Evolutionary conservation across 2,888 invertebrate genomes (phyloP), one percentile per base, ranked within the genome.

Genomic region (Acheta domesticus): DNA sequence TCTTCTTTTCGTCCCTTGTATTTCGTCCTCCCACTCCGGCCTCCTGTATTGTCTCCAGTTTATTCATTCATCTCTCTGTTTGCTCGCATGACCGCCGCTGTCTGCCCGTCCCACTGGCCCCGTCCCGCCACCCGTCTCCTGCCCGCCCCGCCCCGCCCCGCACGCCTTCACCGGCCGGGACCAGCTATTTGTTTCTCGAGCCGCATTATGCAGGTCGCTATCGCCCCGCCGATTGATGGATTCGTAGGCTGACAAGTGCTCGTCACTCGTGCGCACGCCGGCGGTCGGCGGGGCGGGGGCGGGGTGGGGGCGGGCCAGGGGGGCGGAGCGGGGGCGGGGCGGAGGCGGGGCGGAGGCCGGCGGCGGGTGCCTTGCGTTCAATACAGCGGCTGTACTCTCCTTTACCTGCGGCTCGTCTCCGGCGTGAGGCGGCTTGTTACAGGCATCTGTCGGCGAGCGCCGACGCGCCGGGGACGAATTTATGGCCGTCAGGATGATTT

Each of bases 191-290:
- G 62, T 62, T 62, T 62, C 62, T 62, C 16, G 14, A 62, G 62
- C 62, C 62, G 62, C 62, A 62, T 62, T 62, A 62, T 62, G 62
- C 62, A 62, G 19, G 62, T 19, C 62, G 62, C 62, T 62, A 62
- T 62, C 62, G 62, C 14, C 62, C n/a, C 62, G 62, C 62, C 78
- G 78, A 79, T 79, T 75, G 78, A 75, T 79, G 23, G 78, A 76
- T 75, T 79, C 50, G 16, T 21, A 74, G 49, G 75, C 75, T 79
- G 78, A 79, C 78, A 79, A 75, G 50, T 36, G 74, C 78, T 79
- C 78, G 75, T 79, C 75, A 79, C 50, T 75, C 75, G 75, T 78
- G 62, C 62, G 62, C 16, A 14, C 16, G 62, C 62, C 16, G 14
- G 62, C 62, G n/a, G 16, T 62, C 16, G 62, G 62, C 16, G 62